phyloP scores from a whole-genome alignment of 1,140 invertebrate species.

The Caenorhabditis briggsae region DNA sequence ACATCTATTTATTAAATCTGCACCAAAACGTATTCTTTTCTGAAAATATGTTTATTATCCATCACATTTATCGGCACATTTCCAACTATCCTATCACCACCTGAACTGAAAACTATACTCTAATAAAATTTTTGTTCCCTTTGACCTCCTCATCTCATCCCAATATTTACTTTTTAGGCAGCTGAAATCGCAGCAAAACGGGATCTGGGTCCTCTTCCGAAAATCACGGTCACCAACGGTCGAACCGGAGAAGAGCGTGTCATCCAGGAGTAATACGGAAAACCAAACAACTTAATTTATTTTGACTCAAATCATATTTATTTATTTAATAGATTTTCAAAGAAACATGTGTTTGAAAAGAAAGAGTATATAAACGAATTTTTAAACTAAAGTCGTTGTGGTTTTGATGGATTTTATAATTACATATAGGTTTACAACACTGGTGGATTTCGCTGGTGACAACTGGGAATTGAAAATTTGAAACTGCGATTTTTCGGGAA shows the following conservation, averaged over 20 bases:
- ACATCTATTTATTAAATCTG: no score
- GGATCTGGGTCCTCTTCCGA: constrained; percentile 45
- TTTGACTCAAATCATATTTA: not conserved
- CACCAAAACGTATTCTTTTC: no score
- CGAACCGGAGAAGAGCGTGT: constrained; percentile 50
- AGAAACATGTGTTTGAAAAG: no score
- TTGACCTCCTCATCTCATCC: not conserved
- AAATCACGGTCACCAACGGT: constrained; percentile 43
- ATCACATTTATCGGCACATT: no score
- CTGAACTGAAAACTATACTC: no score
- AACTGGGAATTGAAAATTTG: not conserved
- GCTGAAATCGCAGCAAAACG: constrained; percentile 25
- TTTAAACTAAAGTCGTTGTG: no score
- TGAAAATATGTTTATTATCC: no score
- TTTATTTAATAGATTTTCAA: not conserved
- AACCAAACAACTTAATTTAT: not conserved
- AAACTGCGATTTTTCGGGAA: not conserved
- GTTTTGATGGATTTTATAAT: no score
- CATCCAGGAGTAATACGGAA: constrained; percentile 24
- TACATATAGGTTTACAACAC: not conserved
- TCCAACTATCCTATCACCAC: no score
- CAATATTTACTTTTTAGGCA: constrained; percentile 16
- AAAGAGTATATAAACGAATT: no score
- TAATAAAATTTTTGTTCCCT: not conserved
- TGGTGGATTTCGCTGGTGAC: not conserved